Base-by-base conservation (phyloP, 92 coral and sea anemone species). In the Bergia sp. region DNA sequence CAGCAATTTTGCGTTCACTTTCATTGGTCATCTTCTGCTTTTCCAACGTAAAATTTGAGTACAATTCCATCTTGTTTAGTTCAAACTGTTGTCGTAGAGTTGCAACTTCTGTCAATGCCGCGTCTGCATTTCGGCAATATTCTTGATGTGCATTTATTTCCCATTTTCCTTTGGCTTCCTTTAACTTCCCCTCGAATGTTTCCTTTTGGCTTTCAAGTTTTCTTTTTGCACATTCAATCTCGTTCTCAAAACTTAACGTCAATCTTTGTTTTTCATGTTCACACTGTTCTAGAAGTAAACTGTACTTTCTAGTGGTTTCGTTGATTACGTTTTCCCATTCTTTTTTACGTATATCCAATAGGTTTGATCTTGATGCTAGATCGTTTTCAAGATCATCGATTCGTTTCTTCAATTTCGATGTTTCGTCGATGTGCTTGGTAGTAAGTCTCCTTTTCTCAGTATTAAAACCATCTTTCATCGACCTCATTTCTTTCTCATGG, bases 311-410 rank as follows among this genome's bases (percentile, higher is more conserved):
- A 1, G 47, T 81, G 15, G 76, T 42, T 47, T 82, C 86, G 77
- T 82, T 41, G 23, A 82, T 41, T 11, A 66, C 57, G 16, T n/a
- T 69, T 18, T 82, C 86, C 86, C 86, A 82, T 66, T 82, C 86
- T 37, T 82, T 67, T 45, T 82, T 82, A 10, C 77, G 86, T 43
- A 40, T 20, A 44, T 82, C 86, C 23, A 82, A n/a, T 47, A 82
- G 44, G 58, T 45, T 42, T n/a, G 55, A 23, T 9, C 61, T 21
- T 66, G 77, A 42, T 2, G 18, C 10, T 4, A 23, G 18, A 4
- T 82, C 86, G 5, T 82, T 82, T 66, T 82, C 77, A 82, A 82
- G 86, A 67, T 41, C 73, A 4, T 41, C 49, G 2, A 82, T 82
- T 67, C 42, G 58, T 44, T 67, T 82, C 40, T 66, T 82, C 18